Evolutionary conservation across 2,113 vertebrate species (phyloP), one percentile per base, ranked within the genome.

Genomic region (Fukomys damarensis): DNA sequence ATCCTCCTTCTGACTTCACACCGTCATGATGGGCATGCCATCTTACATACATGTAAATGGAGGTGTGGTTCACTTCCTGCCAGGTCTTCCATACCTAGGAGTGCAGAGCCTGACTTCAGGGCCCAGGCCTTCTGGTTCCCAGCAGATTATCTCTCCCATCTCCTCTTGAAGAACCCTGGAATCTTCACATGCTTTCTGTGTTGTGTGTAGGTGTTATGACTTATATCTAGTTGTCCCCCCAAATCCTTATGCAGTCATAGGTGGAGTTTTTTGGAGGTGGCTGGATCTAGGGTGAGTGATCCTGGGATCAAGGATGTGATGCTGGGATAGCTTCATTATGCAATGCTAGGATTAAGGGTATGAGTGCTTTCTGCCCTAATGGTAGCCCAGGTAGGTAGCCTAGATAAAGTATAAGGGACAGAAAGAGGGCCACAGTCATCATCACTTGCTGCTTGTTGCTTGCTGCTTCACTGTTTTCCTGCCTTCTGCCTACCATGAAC

Each of bases 21-120:
- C 2, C 81, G 1, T 10, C 7, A 2, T 12, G 26, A 63, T 0
- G 30, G 49, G 20, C 22, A 3, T 5, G 19, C 65, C n/a, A 0
- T 41, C 63, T 61, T 32, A 20, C 8, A 30, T 0, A 11, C 0
- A 5, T 49, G 68, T 7, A 3, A 72, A 8, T n/a, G 59, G 43
- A 76, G 59, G 46, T 8, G 3, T 38, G 2, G 6, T 7, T n/a
- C 52, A 26, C 19, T 35, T 66, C 49, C 86, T 49, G 43, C 17
- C 26, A 17, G 7, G 1, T 41, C 46, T 17, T 35, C 54, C 1
- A 30, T 20, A 74, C n/a, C 20, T 9, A 7, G 7, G 32, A 28
- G 17, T 1, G 3, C 41, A 41, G 86, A 8, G 0, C 19, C 82
- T 16, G 26, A 20, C 8, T 46, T 83, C 13, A 83, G 54, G 70